Evolutionary conservation across 2,888 invertebrate genomes (phyloP), one percentile per base, ranked within the genome.

Genomic region (Protodeltote pygarga): DNA sequence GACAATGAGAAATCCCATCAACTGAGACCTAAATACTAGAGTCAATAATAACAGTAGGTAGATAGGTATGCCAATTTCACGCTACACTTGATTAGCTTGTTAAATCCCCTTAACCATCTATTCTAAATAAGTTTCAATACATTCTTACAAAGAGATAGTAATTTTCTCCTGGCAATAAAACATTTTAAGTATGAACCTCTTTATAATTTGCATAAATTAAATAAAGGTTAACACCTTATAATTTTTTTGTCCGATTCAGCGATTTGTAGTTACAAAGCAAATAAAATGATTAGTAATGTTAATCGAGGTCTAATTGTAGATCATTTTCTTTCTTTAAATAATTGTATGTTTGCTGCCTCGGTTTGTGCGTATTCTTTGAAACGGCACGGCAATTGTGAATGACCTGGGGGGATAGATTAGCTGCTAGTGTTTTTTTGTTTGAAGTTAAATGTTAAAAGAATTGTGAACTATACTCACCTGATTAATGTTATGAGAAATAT

Each of bases 131-230:
- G 25, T 47, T 62, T 48, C 14, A 4, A 37, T 35, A 19, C 33
- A 37, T 48, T 29, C 39, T 46, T 55, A 59, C 47, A 54, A 41
- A 53, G 28, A 64, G 64, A 71, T 67, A 68, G 62, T 58, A 75
- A 75, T 66, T 66, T 54, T 51, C 57, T 46, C 65, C 70, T 67
- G 40, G 61, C 70, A 68, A 67, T 61, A 65, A 71, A 71, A 68
- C 52, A 66, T 55, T 57, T 42, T 70, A 59, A 67, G 62, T 38
- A 61, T 50, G 55, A 48, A 69, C 64, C 70, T 46, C 63, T 64
- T 73, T 67, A 78, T 80, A 80, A 86, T 87, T 81, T 83, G 69
- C 87, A 87, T 87, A 81, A 80, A 84, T 87, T 84, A 84, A 63
- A 70, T 70, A 74, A 77, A 79, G 73, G 75, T 81, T 79, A 81